A percentile compares a stretch with the other conserved stretches of the same genome.
phyloP scores from a whole-genome alignment of 2,113 vertebrate genomes.

The Bubo blakistoni region DNA sequence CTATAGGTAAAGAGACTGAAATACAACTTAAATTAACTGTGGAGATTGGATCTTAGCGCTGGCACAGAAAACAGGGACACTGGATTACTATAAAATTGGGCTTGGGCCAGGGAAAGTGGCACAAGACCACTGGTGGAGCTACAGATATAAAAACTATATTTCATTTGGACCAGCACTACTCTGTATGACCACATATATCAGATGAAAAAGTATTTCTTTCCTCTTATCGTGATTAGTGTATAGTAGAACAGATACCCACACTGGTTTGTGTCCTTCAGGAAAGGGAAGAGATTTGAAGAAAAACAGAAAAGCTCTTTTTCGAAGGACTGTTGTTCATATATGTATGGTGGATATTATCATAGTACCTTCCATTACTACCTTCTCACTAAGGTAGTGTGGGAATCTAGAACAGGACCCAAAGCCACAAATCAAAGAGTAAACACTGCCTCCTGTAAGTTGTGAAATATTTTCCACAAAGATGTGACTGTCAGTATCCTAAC shows the following conservation, averaged over 20 bases:
- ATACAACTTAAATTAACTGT: rapidly evolving
- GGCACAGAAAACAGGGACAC: background rate
- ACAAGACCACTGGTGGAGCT: background rate
- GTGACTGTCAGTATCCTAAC: background rate
- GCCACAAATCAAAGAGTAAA: background rate
- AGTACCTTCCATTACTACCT: no score
- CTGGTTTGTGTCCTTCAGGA: background rate
- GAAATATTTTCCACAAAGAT: rapidly evolving
- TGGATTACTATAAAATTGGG: background rate
- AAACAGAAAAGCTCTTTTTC: background rate
- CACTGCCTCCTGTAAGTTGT: background rate
- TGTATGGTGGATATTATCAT: rapidly evolving
- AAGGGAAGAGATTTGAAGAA: background rate
- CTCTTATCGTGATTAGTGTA: no score
- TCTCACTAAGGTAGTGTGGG: background rate
- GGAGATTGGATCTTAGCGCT: rapidly evolving
- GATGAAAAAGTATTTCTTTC: background rate
- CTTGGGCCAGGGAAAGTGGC: background rate
- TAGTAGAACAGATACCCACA: rapidly evolving
- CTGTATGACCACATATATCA: background rate
- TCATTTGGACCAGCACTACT: background rate
- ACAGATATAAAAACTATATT: rapidly evolving
- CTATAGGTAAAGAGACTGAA: background rate
- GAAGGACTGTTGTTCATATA: background rate
- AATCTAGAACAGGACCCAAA: background rate